These are phyloP conservation scores for Chiroxiphia lanceolata DNA, from an alignment of 2,797 vertebrate genomes.

Conservation along the genomic window DNA sequence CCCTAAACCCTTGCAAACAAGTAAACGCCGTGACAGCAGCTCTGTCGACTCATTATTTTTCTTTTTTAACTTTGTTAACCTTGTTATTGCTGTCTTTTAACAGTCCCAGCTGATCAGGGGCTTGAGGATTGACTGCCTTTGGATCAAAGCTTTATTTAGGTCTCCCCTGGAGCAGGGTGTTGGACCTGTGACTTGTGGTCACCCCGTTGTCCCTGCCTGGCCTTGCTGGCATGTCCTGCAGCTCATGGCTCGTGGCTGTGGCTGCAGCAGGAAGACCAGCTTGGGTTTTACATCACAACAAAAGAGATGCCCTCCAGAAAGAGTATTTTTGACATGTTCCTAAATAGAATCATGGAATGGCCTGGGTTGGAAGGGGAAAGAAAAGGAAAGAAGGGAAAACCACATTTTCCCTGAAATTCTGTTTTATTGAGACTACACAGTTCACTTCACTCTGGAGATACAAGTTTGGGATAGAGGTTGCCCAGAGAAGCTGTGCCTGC, in stretches of 20 bases:
- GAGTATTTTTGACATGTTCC: not conserved
- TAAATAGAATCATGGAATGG: not conserved
- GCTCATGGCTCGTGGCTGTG: fast-evolving
- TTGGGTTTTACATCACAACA: not conserved
- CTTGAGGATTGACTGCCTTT: not conserved
- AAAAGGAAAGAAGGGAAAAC: not conserved
- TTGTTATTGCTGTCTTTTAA: not conserved
- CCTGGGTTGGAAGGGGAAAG: not conserved
- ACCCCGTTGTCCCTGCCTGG: fast-evolving
- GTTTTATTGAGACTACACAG: not conserved
- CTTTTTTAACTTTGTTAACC: not conserved
- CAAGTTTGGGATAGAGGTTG: not conserved
- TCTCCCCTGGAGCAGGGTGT: not conserved
- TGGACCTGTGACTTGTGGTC: no score
- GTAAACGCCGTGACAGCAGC: not conserved
- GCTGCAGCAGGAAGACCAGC: not conserved
- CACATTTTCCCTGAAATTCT: not conserved
- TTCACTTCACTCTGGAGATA: not conserved
- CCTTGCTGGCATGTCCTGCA: not conserved
- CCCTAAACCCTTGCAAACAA: not conserved
- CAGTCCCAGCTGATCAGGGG: not conserved
- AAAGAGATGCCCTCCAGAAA: not conserved
- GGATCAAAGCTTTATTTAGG: not conserved
- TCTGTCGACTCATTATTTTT: not conserved
- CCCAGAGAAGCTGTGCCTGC: not conserved